phyloP scores from a whole-genome alignment of 2,888 invertebrate genomes.

The Chelonus formosanus region DNA sequence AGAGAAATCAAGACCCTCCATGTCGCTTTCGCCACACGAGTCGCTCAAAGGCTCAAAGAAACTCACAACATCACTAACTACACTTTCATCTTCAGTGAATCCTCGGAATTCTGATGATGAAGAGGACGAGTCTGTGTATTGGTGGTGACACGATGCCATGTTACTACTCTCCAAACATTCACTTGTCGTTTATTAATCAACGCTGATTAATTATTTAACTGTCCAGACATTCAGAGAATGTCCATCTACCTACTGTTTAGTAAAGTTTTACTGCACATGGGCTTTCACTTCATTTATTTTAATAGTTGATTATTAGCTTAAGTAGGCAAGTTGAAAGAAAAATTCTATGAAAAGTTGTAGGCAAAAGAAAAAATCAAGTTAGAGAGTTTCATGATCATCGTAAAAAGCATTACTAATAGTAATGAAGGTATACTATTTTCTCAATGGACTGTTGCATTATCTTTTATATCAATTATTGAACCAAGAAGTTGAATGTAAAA shows the following conservation, averaged over 20 bases:
- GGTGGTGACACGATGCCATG: conserved; percentile 24
- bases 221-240: no score
- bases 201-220: neutral
- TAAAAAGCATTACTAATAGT: no score
- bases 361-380: no score
- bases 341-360: no score
- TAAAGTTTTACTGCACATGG: no score
- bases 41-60: conserved; percentile 72
- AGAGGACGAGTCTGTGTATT: conserved; percentile 12
- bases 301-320: neutral
- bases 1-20: conserved; percentile 75
- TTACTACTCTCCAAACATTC: conserved; percentile 13
- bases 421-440: no score
- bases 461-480: no score
- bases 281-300: neutral
- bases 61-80: conserved; percentile 42
- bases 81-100: conserved; percentile 33
- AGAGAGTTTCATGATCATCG: no score
- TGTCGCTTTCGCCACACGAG: conserved; percentile 71
- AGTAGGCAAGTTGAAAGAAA: neutral
- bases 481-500: no score
- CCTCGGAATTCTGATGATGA: conserved; percentile 15
- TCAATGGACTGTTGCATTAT: no score
- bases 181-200: conserved; percentile 11
- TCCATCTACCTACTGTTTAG: no score